phyloP scores from a whole-genome alignment of 2,888 invertebrate genomes.

The Ornithoptera alexandrae region DNA sequence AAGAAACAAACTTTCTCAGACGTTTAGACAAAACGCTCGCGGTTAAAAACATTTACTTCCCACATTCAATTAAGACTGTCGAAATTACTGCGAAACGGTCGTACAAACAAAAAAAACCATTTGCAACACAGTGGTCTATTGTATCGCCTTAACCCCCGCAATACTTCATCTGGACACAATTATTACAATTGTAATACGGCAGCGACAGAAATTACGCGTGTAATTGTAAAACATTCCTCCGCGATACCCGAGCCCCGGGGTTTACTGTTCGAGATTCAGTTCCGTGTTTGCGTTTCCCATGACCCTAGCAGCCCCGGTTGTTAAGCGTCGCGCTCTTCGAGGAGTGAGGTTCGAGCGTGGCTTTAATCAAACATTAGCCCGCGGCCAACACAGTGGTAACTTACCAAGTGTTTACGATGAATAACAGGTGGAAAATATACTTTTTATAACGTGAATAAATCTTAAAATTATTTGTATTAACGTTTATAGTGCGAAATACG shows the following conservation, averaged over 20 bases:
- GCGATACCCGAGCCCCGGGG: constrained; percentile 27
- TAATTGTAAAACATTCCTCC: constrained; percentile 34
- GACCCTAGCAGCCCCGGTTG: constrained; percentile 39
- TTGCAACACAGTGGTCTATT: constrained; percentile 11
- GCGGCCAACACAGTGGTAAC: constrained; percentile 12
- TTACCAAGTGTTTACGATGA: neutral
- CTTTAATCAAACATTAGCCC: constrained; percentile 18
- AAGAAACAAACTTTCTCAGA: constrained; percentile 13
- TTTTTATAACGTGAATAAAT: neutral
- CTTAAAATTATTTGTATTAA: neutral
- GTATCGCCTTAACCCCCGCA: constrained; percentile 33
- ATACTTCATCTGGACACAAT: constrained; percentile 23
- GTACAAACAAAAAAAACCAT: constrained; percentile 7
- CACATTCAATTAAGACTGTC: neutral
- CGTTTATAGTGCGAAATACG: too few species aligned
- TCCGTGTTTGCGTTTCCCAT: constrained; percentile 55
- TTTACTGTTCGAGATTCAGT: constrained; percentile 42
- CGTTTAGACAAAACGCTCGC: constrained; percentile 6
- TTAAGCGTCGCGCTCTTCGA: constrained; percentile 1
- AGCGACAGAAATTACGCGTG: constrained; percentile 34
- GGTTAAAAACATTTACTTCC: constrained; percentile 1
- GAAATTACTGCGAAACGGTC: constrained; percentile 3
- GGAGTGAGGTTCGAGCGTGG: neutral
- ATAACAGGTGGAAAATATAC: neutral
- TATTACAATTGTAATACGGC: constrained; percentile 35